Evolutionary conservation across 1,140 invertebrate genomes (phyloP).

Genomic region (Leptinotarsa lineolata): DNA sequence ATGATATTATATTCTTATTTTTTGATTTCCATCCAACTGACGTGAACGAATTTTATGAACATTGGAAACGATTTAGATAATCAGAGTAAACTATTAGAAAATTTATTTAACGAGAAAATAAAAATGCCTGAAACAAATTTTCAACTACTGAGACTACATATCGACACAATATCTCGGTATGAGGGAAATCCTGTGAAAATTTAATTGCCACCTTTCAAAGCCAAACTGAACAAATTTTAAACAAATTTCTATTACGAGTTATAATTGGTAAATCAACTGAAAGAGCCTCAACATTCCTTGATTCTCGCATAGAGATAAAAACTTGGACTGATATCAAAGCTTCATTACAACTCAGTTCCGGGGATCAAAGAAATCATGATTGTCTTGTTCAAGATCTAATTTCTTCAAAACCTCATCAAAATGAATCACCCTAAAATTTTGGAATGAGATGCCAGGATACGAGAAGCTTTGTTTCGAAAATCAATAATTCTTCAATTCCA

Average conservation of each 20-base stretch:
- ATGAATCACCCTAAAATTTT: slow-evolving; percentile 20
- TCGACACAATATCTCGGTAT: slow-evolving; percentile 32
- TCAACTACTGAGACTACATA: slow-evolving; percentile 30
- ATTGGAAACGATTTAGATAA: slow-evolving; percentile 9
- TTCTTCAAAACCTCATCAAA: neutral
- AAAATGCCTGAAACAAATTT: slow-evolving; percentile 27
- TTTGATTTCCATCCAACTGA: too few relatives aligned
- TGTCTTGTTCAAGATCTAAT: slow-evolving; percentile 25
- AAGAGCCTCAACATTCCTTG: slow-evolving; percentile 30
- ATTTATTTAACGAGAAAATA: slow-evolving; percentile 4
- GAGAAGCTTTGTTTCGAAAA: slow-evolving; percentile 14
- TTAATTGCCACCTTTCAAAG: slow-evolving; percentile 17
- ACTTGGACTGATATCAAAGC: slow-evolving; percentile 26
- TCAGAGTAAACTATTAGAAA: neutral
- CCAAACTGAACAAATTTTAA: slow-evolving; percentile 11
- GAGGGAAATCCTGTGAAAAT: slow-evolving; percentile 34
- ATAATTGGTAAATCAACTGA: slow-evolving; percentile 34
- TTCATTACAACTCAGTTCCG: slow-evolving; percentile 23
- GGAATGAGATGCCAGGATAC: slow-evolving; percentile 22
- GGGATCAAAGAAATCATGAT: slow-evolving; percentile 32
- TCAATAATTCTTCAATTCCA: slow-evolving; percentile 14
- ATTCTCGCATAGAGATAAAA: slow-evolving; percentile 28
- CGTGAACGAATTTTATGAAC: neutral
- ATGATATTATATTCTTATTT: too few relatives aligned
- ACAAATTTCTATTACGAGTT: slow-evolving; percentile 23